A percentile compares a stretch with the other conserved stretches of the same genome.
phyloP scores from a whole-genome alignment of 1,140 invertebrate genomes.

The Cydia fagiglandana region DNA sequence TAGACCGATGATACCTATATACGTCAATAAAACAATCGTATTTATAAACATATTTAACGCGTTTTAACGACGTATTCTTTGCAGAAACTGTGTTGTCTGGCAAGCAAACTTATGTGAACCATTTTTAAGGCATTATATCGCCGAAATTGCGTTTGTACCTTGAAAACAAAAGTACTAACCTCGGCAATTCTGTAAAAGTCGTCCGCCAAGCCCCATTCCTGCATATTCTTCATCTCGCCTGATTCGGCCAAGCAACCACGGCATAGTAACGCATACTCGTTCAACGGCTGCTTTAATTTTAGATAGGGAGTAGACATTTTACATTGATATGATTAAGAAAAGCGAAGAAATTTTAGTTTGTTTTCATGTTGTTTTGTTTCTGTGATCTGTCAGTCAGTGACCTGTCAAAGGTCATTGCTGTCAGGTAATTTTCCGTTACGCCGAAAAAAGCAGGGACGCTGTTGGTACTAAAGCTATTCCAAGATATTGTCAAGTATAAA shows the following conservation, averaged over 20 bases:
- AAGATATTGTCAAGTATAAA: too few relatives aligned
- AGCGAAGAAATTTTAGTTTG: neutral
- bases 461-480: neutral
- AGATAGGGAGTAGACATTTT: conserved; percentile 39
- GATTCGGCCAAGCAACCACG: conserved; percentile 56
- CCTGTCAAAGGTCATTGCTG: neutral
- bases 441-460: neutral
- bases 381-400: conserved; percentile 9
- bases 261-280: conserved; percentile 48
- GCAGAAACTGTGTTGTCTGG: neutral
- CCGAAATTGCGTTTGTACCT: conserved; percentile 18
- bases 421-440: neutral
- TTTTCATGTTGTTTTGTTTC: neutral
- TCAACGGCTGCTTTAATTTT: conserved; percentile 32
- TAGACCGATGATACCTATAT: too few relatives aligned
- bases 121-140: neutral
- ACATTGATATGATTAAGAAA: neutral
- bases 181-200: conserved; percentile 60
- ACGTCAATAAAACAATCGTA: too few relatives aligned
- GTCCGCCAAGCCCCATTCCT: conserved; percentile 56
- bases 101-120: neutral
- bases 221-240: conserved; percentile 67
- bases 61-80: neutral
- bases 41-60: neutral
- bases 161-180: conserved; percentile 42